Conservation (phyloP, 2,888 invertebrate species). For the Chalcis sispes region DNA sequence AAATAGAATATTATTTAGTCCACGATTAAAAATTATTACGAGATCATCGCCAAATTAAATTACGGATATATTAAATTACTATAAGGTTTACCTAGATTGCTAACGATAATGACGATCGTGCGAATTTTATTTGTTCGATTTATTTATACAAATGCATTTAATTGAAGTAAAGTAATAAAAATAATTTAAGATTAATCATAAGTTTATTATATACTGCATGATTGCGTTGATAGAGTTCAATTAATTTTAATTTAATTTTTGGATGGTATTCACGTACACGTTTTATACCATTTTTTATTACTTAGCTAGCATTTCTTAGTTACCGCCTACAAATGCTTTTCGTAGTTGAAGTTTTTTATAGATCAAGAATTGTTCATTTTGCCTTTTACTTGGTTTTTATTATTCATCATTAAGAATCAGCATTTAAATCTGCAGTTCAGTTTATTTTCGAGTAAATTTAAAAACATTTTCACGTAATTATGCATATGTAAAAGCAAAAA, state of each 20-base stretch:
- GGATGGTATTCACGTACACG: neutral
- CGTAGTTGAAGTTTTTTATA: conserved; percentile 16
- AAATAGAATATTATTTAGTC: no score
- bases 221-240: neutral
- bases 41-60: no score
- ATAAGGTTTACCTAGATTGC: no score
- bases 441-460: no score
- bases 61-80: no score
- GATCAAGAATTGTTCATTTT: neutral
- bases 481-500: conserved; percentile 1
- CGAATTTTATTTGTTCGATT: no score
- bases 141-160: neutral
- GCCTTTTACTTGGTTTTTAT: conserved; percentile 9
- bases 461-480: no score
- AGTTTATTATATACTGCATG: no score
- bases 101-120: no score
- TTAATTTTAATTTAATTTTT: conserved; percentile 14
- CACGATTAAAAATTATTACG: no score
- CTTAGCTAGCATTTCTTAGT: neutral
- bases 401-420: conserved; percentile 12
- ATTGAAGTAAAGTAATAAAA: neutral
- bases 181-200: no score
- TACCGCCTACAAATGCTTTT: neutral
- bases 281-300: neutral
- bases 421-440: neutral